Base-by-base conservation (phyloP, 1,140 invertebrate species). In the Penaeus japonicus region DNA sequence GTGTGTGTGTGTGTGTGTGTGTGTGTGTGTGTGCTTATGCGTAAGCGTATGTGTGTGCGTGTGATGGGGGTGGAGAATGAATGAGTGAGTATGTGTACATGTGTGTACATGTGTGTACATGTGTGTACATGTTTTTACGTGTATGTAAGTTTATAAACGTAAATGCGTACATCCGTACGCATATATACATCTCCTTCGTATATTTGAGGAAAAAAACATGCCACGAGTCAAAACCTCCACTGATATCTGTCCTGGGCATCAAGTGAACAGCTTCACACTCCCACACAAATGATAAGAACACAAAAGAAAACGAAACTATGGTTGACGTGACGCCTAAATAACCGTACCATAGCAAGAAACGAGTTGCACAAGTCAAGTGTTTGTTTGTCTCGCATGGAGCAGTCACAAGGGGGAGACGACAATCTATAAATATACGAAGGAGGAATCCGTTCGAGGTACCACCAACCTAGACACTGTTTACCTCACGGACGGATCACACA, bases 401-500 rank as follows among this genome's bases (percentile, higher is more conserved):
- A 47, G 47, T 47, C 47, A 47, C 47, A 47, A 47, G 47, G 47
- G 84, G 84, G 73, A 80, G 84, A 86, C 53, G 77, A 85, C 70
- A 77, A 80, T 86, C 84, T 86, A 86, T 86, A 86, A 86, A 86
- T 86, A 86, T 57, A 57, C 84, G 54, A 80, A 85, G 53, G 78
- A 86, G 84, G 84, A 79, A 86, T 78, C 80, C 75, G 84, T 86
- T 77, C 39, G 35, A 35, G n/a, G 24, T 22, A 85, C 73, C 47
- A 53, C 84, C 55, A 53, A 75, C 30, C 70, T 62, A 32, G 20
- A 20, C 24, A 12, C 27, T 78, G 75, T 12, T 27, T 24, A 35
- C 22, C 65, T 59, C 54, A 57, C 30, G 54, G 77, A 30, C 75
- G 55, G 20, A 53, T 30, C 32, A 81, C 22, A 57, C 17, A 32